These are phyloP conservation scores for Zonitis immaculata DNA, from an alignment of 2,888 invertebrate genomes.

Conservation along the genomic window DNA sequence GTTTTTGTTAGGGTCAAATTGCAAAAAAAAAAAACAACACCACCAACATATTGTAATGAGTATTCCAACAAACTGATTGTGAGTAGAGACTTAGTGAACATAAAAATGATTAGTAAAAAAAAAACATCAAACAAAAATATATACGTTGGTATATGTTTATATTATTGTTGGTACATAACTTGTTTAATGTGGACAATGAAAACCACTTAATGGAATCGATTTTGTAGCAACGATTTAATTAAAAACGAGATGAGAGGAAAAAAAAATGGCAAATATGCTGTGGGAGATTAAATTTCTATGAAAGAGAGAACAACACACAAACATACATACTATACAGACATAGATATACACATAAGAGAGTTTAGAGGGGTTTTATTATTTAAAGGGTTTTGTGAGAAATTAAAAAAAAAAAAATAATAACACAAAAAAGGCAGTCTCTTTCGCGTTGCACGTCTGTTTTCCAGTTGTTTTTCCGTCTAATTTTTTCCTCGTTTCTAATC, in stretches of 20 bases:
- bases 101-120: too few relatives aligned
- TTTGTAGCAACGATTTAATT: constrained; percentile 18
- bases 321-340: neutral
- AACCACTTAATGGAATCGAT: constrained; percentile 22
- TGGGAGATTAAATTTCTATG: constrained; percentile 19
- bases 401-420: constrained; percentile 16
- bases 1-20: too few relatives aligned
- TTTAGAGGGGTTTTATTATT: constrained; percentile 13
- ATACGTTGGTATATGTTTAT: too few relatives aligned
- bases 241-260: too few relatives aligned
- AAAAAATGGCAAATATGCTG: constrained; percentile 18
- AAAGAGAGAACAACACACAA: constrained; percentile 11
- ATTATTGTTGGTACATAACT: constrained; percentile 14
- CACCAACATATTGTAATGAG: too few relatives aligned
- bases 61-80: too few relatives aligned
- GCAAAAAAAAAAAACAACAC: too few relatives aligned
- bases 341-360: too few relatives aligned
- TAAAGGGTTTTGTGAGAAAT: constrained; percentile 6
- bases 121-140: too few relatives aligned
- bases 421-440: too few relatives aligned
- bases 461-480: neutral
- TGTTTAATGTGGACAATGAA: constrained; percentile 20
- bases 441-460: too few relatives aligned
- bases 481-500: neutral
- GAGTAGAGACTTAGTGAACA: too few relatives aligned